phyloP scores from a whole-genome alignment of 2,888 invertebrate species.

The Amphipyra tragopoginis region DNA sequence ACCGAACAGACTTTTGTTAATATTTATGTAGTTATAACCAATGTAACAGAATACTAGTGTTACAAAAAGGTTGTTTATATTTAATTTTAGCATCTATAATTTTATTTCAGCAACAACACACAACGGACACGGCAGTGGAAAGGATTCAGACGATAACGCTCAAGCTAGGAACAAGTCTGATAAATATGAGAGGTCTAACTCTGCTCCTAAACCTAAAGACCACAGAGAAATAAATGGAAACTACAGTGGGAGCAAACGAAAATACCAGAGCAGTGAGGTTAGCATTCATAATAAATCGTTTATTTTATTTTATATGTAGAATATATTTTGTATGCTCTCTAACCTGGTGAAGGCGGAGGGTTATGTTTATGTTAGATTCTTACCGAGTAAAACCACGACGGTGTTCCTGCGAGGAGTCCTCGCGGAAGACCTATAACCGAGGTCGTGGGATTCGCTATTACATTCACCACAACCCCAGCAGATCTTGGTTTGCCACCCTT shows the following conservation, averaged over 20 bases:
- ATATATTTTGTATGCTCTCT: too few species aligned
- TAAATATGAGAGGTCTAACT: constrained; percentile 61
- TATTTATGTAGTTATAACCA: too few species aligned
- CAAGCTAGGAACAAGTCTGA: constrained; percentile 67
- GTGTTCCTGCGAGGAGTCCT: too few species aligned
- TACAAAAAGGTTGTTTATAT: not conserved
- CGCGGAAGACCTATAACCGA: too few species aligned
- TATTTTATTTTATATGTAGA: not conserved
- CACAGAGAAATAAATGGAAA: constrained; percentile 76
- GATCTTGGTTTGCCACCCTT: too few species aligned
- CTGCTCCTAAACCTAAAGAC: constrained; percentile 58
- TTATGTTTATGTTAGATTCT: too few species aligned
- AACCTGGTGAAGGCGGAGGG: too few species aligned
- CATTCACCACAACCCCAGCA: too few species aligned
- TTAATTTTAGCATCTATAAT: not conserved
- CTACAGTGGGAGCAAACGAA: constrained; percentile 76
- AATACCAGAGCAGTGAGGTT: constrained; percentile 84
- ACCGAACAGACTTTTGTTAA: too few species aligned
- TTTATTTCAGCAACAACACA: constrained; percentile 72
- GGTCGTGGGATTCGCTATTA: too few species aligned
- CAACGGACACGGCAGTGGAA: constrained; percentile 80
- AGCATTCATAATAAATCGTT: constrained; percentile 48
- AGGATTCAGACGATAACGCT: constrained; percentile 77
- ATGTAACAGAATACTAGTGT: too few species aligned
- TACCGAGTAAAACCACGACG: too few species aligned